phyloP scores from a whole-genome alignment of 2,113 vertebrate species.

The Alaudala cheleensis region DNA sequence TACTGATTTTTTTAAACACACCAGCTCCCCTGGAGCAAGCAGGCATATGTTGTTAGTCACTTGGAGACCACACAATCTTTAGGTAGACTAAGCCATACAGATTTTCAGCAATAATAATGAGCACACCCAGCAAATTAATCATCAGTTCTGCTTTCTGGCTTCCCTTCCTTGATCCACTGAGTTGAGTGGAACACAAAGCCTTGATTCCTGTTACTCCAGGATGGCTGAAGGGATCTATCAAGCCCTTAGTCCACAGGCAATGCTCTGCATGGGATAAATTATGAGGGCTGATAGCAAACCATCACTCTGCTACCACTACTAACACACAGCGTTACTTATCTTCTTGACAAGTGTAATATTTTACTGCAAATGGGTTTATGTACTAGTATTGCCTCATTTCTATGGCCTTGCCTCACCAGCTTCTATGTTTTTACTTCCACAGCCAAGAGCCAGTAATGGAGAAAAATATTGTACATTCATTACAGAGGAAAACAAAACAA shows the following conservation, averaged over 20 bases:
- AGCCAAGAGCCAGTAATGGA: background rate
- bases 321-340: background rate
- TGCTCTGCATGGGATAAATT: fast-evolving
- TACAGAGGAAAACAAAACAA: background rate
- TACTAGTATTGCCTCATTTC: background rate
- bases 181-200: background rate
- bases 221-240: background rate
- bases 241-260: background rate
- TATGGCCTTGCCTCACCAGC: background rate
- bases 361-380: background rate
- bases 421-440: background rate
- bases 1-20: fast-evolving
- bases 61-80: background rate
- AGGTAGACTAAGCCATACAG: background rate
- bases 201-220: background rate
- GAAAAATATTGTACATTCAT: background rate
- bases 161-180: background rate
- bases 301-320: background rate
- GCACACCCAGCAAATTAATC: background rate
- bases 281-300: background rate
- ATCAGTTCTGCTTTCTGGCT: background rate
- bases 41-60: background rate
- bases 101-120: background rate
- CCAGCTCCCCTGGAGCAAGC: background rate
- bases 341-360: background rate